Evolutionary conservation across 1,140 invertebrate genomes (phyloP).

Genomic region (Mya arenaria): DNA sequence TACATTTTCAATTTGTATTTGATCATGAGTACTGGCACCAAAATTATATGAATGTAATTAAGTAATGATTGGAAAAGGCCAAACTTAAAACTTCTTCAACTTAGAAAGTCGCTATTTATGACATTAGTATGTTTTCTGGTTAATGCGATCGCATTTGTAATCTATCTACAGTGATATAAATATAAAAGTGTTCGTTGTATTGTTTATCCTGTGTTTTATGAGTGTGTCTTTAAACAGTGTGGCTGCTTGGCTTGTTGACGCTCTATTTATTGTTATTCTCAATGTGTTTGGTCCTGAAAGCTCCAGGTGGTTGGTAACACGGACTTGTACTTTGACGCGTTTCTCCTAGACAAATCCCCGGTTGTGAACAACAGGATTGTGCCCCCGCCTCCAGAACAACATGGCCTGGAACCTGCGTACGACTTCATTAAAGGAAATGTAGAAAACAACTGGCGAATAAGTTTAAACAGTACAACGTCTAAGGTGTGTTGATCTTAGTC

Average conservation of each 20-base stretch:
- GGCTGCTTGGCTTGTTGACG: neutral
- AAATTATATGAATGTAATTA: neutral
- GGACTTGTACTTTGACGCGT: slow-evolving; percentile 32
- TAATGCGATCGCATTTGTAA: neutral
- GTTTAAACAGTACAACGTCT: neutral
- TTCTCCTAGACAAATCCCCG: slow-evolving; percentile 29
- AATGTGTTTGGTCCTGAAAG: neutral
- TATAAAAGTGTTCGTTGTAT: neutral
- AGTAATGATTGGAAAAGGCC: neutral
- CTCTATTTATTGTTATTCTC: neutral
- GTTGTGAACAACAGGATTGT: neutral
- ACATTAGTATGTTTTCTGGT: neutral
- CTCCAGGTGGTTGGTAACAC: slow-evolving; percentile 3
- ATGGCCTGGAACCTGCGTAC: slow-evolving; percentile 4
- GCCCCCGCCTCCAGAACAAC: neutral
- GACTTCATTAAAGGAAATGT: neutral
- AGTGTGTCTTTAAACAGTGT: neutral
- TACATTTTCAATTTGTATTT: too few relatives aligned
- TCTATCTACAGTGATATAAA: neutral
- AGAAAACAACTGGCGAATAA: neutral
- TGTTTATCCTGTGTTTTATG: neutral
- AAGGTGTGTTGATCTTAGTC: neutral
- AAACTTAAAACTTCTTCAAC: neutral
- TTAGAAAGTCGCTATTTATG: neutral
- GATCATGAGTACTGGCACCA: too few relatives aligned